Percentiles rank a stretch among this genome's conserved stretches.
Evolutionary conservation across 2,888 invertebrate species (phyloP).

Genomic region (Eurytoma adleriae): DNA sequence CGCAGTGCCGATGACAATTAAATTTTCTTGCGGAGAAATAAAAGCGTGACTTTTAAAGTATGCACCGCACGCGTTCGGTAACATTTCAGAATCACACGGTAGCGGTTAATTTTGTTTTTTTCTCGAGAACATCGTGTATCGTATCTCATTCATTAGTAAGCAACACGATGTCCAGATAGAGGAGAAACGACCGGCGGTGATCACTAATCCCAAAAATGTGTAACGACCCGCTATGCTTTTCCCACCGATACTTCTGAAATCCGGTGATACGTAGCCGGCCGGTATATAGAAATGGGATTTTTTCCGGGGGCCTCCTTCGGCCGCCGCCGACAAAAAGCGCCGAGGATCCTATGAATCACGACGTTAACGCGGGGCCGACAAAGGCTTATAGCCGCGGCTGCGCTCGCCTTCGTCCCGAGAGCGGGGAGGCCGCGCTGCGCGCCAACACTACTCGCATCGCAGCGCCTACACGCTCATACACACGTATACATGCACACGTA

Average conservation of each 20-base stretch:
- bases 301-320: slow-evolving; percentile 22
- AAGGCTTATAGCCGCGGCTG: slow-evolving; percentile 55
- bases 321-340: slow-evolving; percentile 47
- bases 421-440: not conserved
- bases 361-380: slow-evolving; percentile 63
- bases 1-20: too few relatives aligned
- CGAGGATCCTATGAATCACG: slow-evolving; percentile 60
- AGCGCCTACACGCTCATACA: not conserved
- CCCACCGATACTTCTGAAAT: not conserved
- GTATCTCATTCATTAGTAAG: too few relatives aligned
- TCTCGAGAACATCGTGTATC: too few relatives aligned
- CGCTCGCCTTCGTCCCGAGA: not conserved
- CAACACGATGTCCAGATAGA: too few relatives aligned
- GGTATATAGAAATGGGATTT: slow-evolving; percentile 38
- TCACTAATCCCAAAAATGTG: too few relatives aligned
- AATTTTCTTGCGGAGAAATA: too few relatives aligned
- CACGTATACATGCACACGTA: not conserved
- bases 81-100: too few relatives aligned
- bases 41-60: too few relatives aligned
- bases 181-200: too few relatives aligned
- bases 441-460: not conserved
- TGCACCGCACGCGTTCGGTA: too few relatives aligned
- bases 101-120: too few relatives aligned
- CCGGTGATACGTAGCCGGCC: not conserved
- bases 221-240: too few relatives aligned